Evolutionary conservation across 23 tunicate species (phyloP), one percentile per base, ranked within the genome.

Genomic region (Styela clava): DNA sequence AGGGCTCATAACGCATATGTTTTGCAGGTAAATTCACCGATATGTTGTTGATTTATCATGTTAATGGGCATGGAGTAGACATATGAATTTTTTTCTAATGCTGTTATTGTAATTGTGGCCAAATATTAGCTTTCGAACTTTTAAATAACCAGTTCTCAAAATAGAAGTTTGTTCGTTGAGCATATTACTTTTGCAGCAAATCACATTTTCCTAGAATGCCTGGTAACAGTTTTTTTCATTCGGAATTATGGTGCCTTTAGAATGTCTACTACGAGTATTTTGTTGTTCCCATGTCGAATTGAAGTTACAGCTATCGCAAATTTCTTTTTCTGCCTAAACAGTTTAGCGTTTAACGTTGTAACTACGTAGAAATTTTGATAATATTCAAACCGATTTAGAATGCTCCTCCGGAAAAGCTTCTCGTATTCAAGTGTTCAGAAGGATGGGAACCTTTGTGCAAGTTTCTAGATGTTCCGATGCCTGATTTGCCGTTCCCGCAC

Each of bases 1-100:
- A 69, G 94, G 36, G 78, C 78, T 79, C 94, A 88, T 82, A 88
- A 88, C 30, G 72, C 81, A 16, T 62, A 84, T 63, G 94, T 88
- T 26, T 63, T 84, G 2, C 88, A 88, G 71, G 71, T 67, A 44
- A 5, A 44, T 44, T 5, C 12, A 44, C 56, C 56, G 56, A 7
- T 12, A 44, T 44, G 7, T 7, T 12, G 12, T 44, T 44, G 56
- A 44, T n/a, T n/a, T n/a, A n/a, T n/a, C n/a, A n/a, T n/a, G n/a
- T n/a, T n/a, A n/a, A n/a, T n/a, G n/a, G n/a, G n/a, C n/a, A n/a
- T n/a, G n/a, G n/a, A n/a, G n/a, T n/a, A n/a, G n/a, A n/a, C n/a
- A n/a, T n/a, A n/a, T n/a, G n/a, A n/a, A n/a, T n/a, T n/a, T n/a
- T n/a, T n/a, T n/a, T n/a, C n/a, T n/a, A n/a, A n/a, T n/a, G n/a